Evolutionary conservation across 2,888 invertebrate genomes (phyloP).

Genomic region (Drosophila nr. perissopoda): DNA sequence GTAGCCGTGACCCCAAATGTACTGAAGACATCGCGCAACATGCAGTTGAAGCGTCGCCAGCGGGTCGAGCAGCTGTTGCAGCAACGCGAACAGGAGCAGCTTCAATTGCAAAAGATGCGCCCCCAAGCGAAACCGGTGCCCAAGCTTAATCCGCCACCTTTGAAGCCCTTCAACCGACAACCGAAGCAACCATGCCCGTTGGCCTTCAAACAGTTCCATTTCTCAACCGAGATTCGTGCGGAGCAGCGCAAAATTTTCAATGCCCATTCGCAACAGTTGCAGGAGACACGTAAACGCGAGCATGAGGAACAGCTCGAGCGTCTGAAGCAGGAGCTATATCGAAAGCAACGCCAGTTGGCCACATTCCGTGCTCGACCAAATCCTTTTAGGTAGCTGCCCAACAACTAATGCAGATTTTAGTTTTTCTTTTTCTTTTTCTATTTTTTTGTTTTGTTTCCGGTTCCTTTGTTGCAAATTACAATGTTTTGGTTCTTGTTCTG

Average conservation of each 20-base stretch:
- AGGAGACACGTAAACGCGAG: slow-evolving; percentile 48
- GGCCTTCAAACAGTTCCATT: slow-evolving; percentile 52
- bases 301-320: slow-evolving; percentile 30
- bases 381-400: slow-evolving; percentile 45
- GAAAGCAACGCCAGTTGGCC: slow-evolving; percentile 54
- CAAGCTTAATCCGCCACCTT: slow-evolving; percentile 5
- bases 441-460: slow-evolving; percentile 8
- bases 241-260: slow-evolving; percentile 64
- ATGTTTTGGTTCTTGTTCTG: background rate
- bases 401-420: background rate
- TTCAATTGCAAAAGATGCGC: background rate
- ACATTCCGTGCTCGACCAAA: slow-evolving; percentile 60
- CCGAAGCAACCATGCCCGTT: background rate
- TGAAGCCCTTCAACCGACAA: slow-evolving; percentile 34
- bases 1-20: slow-evolving; percentile 67
- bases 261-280: slow-evolving; percentile 18
- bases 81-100: slow-evolving; percentile 41
- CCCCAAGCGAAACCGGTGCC: slow-evolving; percentile 26
- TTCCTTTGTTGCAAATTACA: background rate
- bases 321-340: slow-evolving; percentile 35
- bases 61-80: slow-evolving; percentile 24
- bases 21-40: slow-evolving; percentile 42
- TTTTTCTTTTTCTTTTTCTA: slow-evolving; percentile 3
- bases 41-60: slow-evolving; percentile 48
- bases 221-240: slow-evolving; percentile 57